These are phyloP conservation scores for Germaria angustata DNA, from an alignment of 2,888 invertebrate species.

Conservation along the genomic window DNA sequence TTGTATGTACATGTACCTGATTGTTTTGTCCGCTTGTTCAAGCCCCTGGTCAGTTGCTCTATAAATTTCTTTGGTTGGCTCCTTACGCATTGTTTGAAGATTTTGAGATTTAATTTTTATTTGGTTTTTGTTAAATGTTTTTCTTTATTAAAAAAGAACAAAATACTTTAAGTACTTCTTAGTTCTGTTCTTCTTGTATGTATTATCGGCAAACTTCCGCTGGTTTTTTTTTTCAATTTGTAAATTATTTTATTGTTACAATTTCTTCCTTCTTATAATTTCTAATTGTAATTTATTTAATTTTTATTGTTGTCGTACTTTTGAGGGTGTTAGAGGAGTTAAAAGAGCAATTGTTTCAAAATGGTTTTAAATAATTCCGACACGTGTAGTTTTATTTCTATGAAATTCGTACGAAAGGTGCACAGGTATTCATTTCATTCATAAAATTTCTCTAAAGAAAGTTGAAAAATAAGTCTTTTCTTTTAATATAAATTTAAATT, in stretches of 20 bases:
- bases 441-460: too few species aligned
- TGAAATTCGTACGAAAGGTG: neutral
- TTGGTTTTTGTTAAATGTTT: conserved; percentile 16
- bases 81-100: conserved; percentile 18
- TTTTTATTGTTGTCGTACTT: conserved; percentile 30
- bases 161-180: conserved; percentile 46
- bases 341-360: conserved; percentile 29
- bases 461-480: too few species aligned
- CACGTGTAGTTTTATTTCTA: conserved; percentile 50
- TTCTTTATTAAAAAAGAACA: conserved; percentile 13
- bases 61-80: conserved; percentile 23
- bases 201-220: conserved; percentile 39
- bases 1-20: conserved; percentile 30
- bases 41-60: conserved; percentile 44
- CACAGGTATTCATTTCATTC: neutral
- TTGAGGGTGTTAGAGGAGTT: conserved; percentile 45
- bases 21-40: neutral
- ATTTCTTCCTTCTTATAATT: conserved; percentile 15
- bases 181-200: conserved; percentile 3
- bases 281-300: conserved; percentile 38
- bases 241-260: conserved; percentile 21
- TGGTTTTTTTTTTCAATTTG: neutral
- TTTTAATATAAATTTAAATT: neutral
- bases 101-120: conserved; percentile 27
- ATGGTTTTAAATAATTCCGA: conserved; percentile 14